Evolutionary conservation across 2,113 vertebrate species (phyloP).

Genomic region (Erythrocercus mccallii): DNA sequence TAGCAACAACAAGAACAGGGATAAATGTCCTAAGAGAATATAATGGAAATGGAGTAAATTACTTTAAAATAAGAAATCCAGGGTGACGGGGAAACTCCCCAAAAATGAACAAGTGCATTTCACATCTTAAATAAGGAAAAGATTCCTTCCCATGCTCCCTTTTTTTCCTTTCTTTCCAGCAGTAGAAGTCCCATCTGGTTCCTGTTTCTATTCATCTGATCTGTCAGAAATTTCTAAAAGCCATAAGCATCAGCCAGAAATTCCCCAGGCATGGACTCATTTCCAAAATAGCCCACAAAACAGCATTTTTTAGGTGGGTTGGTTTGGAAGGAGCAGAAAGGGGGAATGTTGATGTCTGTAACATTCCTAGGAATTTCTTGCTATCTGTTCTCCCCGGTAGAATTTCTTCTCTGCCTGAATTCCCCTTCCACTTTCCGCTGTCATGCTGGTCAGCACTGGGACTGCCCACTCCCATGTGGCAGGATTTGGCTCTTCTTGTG

Average conservation of each 20-base stretch:
- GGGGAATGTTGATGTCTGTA: slow-evolving; percentile 54
- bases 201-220: slow-evolving; percentile 68
- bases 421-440: background rate
- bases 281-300: slow-evolving; percentile 68
- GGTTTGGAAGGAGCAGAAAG: slow-evolving; percentile 48
- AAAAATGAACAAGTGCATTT: slow-evolving; percentile 57
- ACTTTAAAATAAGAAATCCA: slow-evolving; percentile 18
- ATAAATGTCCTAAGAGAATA: slow-evolving; percentile 20
- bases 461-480: background rate
- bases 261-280: slow-evolving; percentile 64
- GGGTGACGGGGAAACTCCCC: slow-evolving; percentile 6
- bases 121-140: slow-evolving; percentile 28
- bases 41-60: background rate
- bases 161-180: slow-evolving; percentile 41
- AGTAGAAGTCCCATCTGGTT: slow-evolving; percentile 67
- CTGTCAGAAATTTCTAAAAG: slow-evolving; percentile 70
- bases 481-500: background rate
- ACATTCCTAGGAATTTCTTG: slow-evolving; percentile 52
- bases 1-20: slow-evolving; percentile 29
- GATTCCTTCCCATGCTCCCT: background rate
- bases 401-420: background rate
- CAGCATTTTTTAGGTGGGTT: slow-evolving; percentile 64
- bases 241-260: slow-evolving; percentile 64
- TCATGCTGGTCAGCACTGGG: background rate
- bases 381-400: background rate